phyloP scores from a whole-genome alignment of 2,888 invertebrate genomes.

The Theristus sp. region DNA sequence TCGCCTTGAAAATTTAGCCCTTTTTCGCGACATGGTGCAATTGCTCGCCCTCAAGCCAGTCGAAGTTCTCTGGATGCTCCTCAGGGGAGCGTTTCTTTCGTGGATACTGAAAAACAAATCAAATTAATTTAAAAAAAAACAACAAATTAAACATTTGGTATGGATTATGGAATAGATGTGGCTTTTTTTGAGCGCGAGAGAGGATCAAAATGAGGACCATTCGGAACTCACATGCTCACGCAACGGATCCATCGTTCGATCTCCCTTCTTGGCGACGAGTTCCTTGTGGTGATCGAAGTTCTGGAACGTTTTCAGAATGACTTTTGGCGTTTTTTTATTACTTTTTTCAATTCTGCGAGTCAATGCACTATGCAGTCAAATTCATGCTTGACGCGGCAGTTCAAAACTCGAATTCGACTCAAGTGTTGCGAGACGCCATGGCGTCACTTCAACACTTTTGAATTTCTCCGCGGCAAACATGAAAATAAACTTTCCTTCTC shows the following conservation, averaged over 20 bases:
- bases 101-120: background rate
- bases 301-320: background rate
- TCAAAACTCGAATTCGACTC: no score
- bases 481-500: no score
- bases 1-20: background rate
- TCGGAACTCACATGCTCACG: background rate
- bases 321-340: no score
- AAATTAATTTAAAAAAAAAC: background rate
- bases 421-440: no score
- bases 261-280: slow-evolving; percentile 6
- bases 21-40: background rate
- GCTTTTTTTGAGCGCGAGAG: background rate
- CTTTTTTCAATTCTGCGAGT: no score
- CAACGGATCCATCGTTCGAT: background rate
- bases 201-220: background rate
- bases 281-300: slow-evolving; percentile 1
- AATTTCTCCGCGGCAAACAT: no score
- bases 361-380: no score
- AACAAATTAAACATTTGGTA: no score
- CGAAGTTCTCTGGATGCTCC: background rate
- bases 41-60: background rate
- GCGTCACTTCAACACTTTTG: no score
- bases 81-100: background rate
- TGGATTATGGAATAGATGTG: background rate
- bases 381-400: no score